Conservation (phyloP, 1,140 invertebrate species). For the Drosophila willistoni region DNA sequence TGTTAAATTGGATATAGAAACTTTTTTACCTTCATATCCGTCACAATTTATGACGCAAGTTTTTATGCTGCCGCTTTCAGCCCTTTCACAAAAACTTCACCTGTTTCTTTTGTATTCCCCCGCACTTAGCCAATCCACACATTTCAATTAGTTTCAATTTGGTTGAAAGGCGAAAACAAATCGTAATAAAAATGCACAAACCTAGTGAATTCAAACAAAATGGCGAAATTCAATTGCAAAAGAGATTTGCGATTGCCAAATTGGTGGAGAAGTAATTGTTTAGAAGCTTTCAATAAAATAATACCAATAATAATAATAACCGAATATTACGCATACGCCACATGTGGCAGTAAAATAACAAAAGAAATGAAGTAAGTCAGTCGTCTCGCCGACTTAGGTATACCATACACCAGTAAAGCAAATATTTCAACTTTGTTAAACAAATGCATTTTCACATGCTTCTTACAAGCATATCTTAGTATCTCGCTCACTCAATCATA, state of each 20-base stretch:
- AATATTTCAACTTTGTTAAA: no score
- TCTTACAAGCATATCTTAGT: no score
- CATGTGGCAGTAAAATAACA: not conserved
- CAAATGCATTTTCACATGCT: no score
- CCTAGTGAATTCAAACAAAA: conserved; percentile 24
- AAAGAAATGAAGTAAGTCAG: no score
- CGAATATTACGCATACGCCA: conserved; percentile 66
- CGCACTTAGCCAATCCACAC: conserved; percentile 39
- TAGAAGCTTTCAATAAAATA: conserved; percentile 38
- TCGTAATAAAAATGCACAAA: not conserved
- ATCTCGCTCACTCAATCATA: no score
- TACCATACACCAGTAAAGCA: no score
- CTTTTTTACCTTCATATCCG: no score
- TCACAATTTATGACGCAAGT: conserved; percentile 71
- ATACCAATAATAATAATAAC: conserved; percentile 62
- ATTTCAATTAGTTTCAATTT: conserved; percentile 80
- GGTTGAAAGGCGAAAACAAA: conserved; percentile 45
- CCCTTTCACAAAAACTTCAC: not conserved
- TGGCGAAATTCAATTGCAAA: conserved; percentile 45
- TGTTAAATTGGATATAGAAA: no score
- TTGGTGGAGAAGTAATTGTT: conserved; percentile 49
- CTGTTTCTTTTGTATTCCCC: not conserved
- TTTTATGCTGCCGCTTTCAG: conserved; percentile 25
- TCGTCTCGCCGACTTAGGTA: no score
- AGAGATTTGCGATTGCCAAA: conserved; percentile 67